Percentiles rank a stretch among this genome's conserved stretches.
These are phyloP conservation scores for Denticeps clupeoides DNA, from an alignment of 2,797 vertebrate species.

Conservation along the genomic window DNA sequence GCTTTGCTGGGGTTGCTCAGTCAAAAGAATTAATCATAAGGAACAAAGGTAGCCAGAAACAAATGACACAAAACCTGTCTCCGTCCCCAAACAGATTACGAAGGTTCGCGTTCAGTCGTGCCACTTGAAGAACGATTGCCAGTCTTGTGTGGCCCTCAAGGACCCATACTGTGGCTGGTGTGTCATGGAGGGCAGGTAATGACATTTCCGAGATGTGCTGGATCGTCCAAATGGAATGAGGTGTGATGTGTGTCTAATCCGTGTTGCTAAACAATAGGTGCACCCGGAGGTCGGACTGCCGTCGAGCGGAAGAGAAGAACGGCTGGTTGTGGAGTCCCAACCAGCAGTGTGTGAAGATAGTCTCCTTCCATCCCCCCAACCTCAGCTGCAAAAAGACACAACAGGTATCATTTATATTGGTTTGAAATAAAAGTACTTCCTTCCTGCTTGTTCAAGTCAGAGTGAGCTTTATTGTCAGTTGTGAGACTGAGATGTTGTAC, in stretches of 20 bases:
- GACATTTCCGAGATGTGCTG: neutral
- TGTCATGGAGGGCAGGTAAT: conserved; percentile 82
- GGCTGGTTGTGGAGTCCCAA: conserved; percentile 89
- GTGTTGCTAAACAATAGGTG: conserved; percentile 62
- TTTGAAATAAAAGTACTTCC: no score
- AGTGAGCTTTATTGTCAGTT: no score
- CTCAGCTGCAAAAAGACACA: conserved; percentile 73
- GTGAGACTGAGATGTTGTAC: no score
- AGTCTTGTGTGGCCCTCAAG: conserved; percentile 65
- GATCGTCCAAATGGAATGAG: no score
- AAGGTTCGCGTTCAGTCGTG: conserved; percentile 83
- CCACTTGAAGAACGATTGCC: conserved; percentile 61
- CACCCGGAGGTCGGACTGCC: conserved; percentile 75
- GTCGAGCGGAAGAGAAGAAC: conserved; percentile 65
- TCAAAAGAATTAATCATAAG: no score
- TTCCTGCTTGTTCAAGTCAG: no score
- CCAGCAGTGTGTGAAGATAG: conserved; percentile 70
- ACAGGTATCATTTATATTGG: conserved; percentile 54
- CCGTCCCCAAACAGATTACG: conserved; percentile 64
- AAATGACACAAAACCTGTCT: no score
- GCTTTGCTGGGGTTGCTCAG: no score
- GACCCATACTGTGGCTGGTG: conserved; percentile 98
- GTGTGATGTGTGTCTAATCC: no score
- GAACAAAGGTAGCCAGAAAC: no score
- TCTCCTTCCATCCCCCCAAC: conserved; percentile 73